Base-by-base conservation (phyloP, 2,113 vertebrate genomes). In the Epinephelus lanceolatus region DNA sequence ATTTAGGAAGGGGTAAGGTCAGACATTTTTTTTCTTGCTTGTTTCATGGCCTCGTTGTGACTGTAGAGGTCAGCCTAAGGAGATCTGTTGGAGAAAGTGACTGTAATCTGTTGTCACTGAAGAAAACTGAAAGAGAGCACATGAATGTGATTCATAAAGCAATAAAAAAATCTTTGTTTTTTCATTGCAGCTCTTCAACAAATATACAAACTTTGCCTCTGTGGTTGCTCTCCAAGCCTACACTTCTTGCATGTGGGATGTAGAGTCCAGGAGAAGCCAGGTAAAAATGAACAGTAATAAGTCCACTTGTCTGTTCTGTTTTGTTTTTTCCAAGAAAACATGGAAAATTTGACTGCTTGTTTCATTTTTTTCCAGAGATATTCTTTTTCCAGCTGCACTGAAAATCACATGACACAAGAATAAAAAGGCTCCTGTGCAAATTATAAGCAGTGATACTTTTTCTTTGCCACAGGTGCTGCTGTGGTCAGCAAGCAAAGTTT, bases 401-500 rank as follows among this genome's bases (percentile, higher is more conserved):
- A 33, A 56, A 69, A 49, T 47, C 11, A 0, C 25, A 25, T 45
- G 12, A 15, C 17, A 47, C 23, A 52, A 15, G 9, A 30, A 60
- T 49, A 23, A 47, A 68, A 59, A 45, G 6, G 14, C 10, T 8
- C 5, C 1, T 23, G 4, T 13, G 3, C 19, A 53, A 40, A n/a
- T 47, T 1, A 17, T 23, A 37, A 59, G 18, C n/a, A 61, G 5
- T 23, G 52, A 9, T 72, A 33, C 10, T 52, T 69, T 30, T 60
- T 63, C 33, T 40, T 55, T 66, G n/a, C 7, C 4, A 17, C 37
- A 96, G 97, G 95, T 98, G 88, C 94, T 98, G 73, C 92, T 98
- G 86, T 98, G 97, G 97, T 96, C 96, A 33, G 97, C 97, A 87
- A 98, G 97, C 94, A 99, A 99, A 93, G 96, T 98, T 1, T 99